phyloP scores from a whole-genome alignment of 2,888 invertebrate species.

The Patella pellucida region DNA sequence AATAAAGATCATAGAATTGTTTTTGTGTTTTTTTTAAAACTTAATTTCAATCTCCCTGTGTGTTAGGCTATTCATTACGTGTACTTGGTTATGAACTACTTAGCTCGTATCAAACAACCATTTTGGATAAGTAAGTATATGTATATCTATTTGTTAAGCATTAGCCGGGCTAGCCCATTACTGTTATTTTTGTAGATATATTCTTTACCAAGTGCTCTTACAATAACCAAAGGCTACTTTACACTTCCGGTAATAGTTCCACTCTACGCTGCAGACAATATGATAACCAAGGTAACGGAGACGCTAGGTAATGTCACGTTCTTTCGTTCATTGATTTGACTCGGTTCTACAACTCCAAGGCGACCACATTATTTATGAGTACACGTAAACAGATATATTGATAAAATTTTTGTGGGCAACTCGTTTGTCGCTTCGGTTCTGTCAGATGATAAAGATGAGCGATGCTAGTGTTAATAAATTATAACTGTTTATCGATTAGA shows the following conservation, averaged over 20 bases:
- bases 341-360: not conserved
- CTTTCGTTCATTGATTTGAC: not conserved
- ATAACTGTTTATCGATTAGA: not conserved
- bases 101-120: too few relatives aligned
- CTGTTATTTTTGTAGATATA: not conserved
- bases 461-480: not conserved
- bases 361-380: not conserved
- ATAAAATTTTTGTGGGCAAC: not conserved
- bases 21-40: too few relatives aligned
- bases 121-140: too few relatives aligned
- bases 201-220: not conserved
- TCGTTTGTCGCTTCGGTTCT: not conserved
- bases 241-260: constrained; percentile 7
- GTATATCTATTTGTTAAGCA: too few relatives aligned
- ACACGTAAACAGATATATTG: constrained; percentile 4
- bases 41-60: too few relatives aligned
- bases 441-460: too few relatives aligned
- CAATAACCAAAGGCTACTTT: not conserved
- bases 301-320: not conserved
- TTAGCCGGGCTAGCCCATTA: too few relatives aligned
- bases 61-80: too few relatives aligned
- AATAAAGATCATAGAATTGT: too few relatives aligned
- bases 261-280: not conserved
- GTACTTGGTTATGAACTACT: too few relatives aligned
- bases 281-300: not conserved